Percentiles rank a stretch among this genome's conserved stretches.
These are phyloP conservation scores for Sebastes schlegelii DNA, from an alignment of 2,113 vertebrate genomes.

Conservation along the genomic window DNA sequence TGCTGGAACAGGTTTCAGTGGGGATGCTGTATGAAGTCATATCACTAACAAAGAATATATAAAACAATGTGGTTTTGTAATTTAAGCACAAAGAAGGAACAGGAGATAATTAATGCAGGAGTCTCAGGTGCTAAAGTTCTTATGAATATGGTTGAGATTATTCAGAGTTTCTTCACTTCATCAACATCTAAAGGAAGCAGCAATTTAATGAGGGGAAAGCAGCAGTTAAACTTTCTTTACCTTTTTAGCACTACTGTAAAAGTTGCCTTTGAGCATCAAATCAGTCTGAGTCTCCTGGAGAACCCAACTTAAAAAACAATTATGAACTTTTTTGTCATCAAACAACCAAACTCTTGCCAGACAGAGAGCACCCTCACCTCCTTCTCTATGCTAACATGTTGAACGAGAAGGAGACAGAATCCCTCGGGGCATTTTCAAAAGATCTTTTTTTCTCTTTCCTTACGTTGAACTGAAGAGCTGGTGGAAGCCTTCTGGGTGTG, in stretches of 20 bases:
- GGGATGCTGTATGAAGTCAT: not conserved
- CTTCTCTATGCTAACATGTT: slow-evolving; percentile 9
- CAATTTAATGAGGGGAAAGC: slow-evolving; percentile 14
- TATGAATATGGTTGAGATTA: not conserved
- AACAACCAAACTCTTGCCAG: slow-evolving; percentile 4
- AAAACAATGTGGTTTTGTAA: not conserved
- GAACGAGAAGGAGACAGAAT: slow-evolving; percentile 6
- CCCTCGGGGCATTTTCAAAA: slow-evolving; percentile 13
- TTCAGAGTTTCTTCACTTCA: not conserved
- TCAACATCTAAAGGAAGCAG: slow-evolving; percentile 8
- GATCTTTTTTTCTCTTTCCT: not conserved
- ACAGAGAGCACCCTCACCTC: not conserved
- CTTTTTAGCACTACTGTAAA: not conserved
- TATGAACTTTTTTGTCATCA: not conserved
- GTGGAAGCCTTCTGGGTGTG: not conserved
- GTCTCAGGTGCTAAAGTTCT: slow-evolving; percentile 13
- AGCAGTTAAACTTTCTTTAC: slow-evolving; percentile 30
- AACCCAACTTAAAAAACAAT: not conserved
- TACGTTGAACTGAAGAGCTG: not conserved
- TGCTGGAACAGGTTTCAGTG: not conserved
- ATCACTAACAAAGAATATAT: not conserved
- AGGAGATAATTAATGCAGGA: slow-evolving; percentile 7
- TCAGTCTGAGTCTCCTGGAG: not conserved
- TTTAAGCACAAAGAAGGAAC: not conserved
- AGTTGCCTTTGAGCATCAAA: slow-evolving; percentile 16